phyloP scores from a whole-genome alignment of 2,113 vertebrate genomes.

The Pholis gunnellus region DNA sequence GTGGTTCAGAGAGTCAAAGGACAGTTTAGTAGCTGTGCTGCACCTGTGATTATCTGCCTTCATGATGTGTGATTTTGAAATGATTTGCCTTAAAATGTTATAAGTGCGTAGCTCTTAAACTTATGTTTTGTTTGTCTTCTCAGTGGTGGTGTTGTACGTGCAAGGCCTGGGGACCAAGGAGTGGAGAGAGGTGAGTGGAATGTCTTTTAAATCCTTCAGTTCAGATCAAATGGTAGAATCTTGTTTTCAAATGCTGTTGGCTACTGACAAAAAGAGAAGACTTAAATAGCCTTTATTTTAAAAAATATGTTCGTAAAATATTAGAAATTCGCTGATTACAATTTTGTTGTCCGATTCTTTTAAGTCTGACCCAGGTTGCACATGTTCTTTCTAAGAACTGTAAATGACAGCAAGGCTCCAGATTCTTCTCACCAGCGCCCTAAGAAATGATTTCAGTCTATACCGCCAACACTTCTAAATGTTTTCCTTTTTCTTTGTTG shows the following conservation, averaged over 20 bases:
- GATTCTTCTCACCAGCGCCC: no score
- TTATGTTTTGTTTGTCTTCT: slow-evolving; percentile 33
- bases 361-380: not conserved
- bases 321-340: not conserved
- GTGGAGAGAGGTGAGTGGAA: slow-evolving; percentile 89
- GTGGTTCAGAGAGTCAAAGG: no score
- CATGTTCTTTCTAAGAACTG: not conserved
- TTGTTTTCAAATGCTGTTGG: not conserved
- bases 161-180: slow-evolving; percentile 88
- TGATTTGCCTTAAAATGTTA: not conserved
- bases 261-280: not conserved
- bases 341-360: not conserved
- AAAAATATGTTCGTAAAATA: not conserved
- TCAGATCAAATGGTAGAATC: not conserved
- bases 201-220: not conserved
- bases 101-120: not conserved
- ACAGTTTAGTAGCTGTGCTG: not conserved
- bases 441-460: no score
- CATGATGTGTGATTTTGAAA: fast-evolving
- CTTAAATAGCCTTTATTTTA: not conserved
- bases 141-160: slow-evolving; percentile 88
- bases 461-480: no score
- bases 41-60: not conserved
- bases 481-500: no score
- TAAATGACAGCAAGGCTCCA: not conserved